Evolutionary conservation across 2,888 invertebrate species (phyloP).

Genomic region (Tuberolachnus salignus): DNA sequence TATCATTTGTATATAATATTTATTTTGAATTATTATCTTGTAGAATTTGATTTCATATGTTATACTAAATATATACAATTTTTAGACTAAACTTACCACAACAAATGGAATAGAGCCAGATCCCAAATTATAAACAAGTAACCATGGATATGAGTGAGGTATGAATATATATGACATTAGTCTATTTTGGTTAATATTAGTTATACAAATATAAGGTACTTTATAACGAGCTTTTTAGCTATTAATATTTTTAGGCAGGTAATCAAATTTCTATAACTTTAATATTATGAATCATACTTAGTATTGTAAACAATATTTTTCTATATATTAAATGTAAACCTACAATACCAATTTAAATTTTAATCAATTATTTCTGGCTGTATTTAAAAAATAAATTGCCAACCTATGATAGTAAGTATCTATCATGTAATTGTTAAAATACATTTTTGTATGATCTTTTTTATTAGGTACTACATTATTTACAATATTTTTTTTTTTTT

Average conservation of each 20-base stretch:
- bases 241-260: neutral
- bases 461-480: too few relatives aligned
- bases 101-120: constrained; percentile 62
- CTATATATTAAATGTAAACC: neutral
- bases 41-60: neutral
- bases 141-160: constrained; percentile 80
- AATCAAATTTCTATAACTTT: neutral
- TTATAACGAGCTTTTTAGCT: constrained; percentile 6
- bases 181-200: constrained; percentile 39
- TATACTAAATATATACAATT: constrained; percentile 13
- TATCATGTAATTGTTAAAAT: neutral
- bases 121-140: constrained; percentile 76
- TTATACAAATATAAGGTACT: constrained; percentile 1
- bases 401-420: too few relatives aligned
- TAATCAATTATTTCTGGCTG: constrained; percentile 4
- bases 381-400: constrained; percentile 3
- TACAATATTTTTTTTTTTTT: too few relatives aligned
- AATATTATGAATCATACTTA: constrained; percentile 13
- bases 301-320: constrained; percentile 15
- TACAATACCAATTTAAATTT: constrained; percentile 6
- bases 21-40: too few relatives aligned
- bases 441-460: neutral
- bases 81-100: constrained; percentile 41
- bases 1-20: too few relatives aligned
- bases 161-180: constrained; percentile 58